These are phyloP conservation scores for Dione vanillae DNA, from an alignment of 2,888 invertebrate species.

Conservation along the genomic window DNA sequence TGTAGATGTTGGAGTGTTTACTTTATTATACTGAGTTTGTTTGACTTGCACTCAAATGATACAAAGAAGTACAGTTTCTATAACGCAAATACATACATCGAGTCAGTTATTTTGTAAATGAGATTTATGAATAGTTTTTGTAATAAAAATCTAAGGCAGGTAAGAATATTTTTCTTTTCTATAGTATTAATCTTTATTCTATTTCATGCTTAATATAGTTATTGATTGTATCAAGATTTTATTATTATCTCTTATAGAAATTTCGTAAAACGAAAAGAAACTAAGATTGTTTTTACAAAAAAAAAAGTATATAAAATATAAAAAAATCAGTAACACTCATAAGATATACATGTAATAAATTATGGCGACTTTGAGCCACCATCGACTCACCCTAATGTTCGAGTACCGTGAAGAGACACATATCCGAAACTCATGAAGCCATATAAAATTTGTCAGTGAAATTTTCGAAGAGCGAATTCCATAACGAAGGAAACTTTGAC, in stretches of 20 bases:
- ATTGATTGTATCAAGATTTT: no score
- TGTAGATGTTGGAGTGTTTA: conserved; percentile 2
- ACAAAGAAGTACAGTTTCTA: no score
- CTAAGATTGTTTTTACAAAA: no score
- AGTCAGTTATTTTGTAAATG: neutral
- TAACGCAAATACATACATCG: neutral
- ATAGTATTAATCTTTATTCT: no score
- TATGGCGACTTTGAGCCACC: conserved; percentile 14
- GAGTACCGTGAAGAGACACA: conserved; percentile 27
- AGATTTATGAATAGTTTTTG: neutral
- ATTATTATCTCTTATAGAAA: no score
- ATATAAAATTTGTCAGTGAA: conserved; percentile 33
- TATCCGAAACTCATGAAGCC: conserved; percentile 28
- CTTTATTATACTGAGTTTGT: neutral
- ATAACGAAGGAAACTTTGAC: conserved; percentile 10
- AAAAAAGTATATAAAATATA: neutral
- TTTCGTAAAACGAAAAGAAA: no score
- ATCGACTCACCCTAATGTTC: conserved; percentile 15
- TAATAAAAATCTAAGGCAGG: neutral
- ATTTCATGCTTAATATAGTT: no score
- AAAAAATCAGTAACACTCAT: neutral
- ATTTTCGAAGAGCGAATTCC: conserved; percentile 24
- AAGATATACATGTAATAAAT: neutral
- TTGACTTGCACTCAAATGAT: no score
- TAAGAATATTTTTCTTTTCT: no score